These are phyloP conservation scores for Stenichneumon culpator DNA, from an alignment of 2,888 invertebrate genomes.

Conservation along the genomic window DNA sequence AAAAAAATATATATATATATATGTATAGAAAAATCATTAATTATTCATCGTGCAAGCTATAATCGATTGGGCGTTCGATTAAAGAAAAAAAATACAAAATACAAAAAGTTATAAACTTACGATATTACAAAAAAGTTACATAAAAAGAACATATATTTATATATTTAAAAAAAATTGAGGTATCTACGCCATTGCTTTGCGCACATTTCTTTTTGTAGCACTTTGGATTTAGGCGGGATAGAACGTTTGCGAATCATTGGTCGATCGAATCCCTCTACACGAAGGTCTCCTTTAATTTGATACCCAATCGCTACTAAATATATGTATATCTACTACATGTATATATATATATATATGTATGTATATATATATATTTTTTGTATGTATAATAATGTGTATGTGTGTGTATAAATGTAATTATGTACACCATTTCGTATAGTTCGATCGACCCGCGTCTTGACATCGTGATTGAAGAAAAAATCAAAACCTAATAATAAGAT, in stretches of 20 bases:
- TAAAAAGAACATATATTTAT: not conserved
- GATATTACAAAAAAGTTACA: conserved; percentile 11
- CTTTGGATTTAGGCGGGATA: conserved; percentile 56
- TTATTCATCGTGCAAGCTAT: conserved; percentile 30
- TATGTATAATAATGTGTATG: conserved; percentile 37
- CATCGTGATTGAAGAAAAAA: not conserved
- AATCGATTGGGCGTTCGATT: conserved; percentile 40
- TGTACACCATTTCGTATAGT: conserved; percentile 64
- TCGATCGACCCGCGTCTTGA: conserved; percentile 59
- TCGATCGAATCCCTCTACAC: conserved; percentile 64
- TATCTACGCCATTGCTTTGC: conserved; percentile 53
- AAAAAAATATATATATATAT: conserved; percentile 10
- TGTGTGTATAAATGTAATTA: conserved; percentile 65
- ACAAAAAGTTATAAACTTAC: not conserved
- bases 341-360: conserved; percentile 20
- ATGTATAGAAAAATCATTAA: conserved; percentile 36
- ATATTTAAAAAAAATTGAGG: conserved; percentile 54
- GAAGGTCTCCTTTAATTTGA: conserved; percentile 52
- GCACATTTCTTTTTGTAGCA: conserved; percentile 41
- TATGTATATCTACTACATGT: conserved; percentile 35
- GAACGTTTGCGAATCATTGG: conserved; percentile 62
- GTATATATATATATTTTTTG: conserved; percentile 28
- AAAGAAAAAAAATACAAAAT: conserved; percentile 41
- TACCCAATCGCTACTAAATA: conserved; percentile 58
- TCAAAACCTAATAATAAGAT: no score